Evolutionary conservation across 2,888 invertebrate species (phyloP).

Genomic region (Plebejus argus): DNA sequence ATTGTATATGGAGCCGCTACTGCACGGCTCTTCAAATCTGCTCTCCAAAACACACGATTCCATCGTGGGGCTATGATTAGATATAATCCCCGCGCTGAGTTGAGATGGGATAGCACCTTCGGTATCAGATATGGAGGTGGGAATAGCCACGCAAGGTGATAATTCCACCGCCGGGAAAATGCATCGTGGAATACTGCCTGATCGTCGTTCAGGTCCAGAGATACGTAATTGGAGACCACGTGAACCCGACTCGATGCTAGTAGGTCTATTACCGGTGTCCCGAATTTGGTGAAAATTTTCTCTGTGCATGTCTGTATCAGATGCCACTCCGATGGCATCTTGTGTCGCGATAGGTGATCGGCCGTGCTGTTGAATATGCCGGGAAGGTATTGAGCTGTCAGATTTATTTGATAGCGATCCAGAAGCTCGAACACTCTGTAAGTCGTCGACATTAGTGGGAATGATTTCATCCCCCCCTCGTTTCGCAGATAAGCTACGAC

Average conservation of each 20-base stretch:
- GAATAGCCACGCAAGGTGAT: constrained; percentile 41
- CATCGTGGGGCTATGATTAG: constrained; percentile 46
- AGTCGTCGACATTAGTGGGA: constrained; percentile 33
- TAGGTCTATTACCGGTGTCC: constrained; percentile 35
- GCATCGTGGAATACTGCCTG: constrained; percentile 40
- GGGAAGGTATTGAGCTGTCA: constrained; percentile 16
- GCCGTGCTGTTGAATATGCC: neutral
- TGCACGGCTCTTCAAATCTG: constrained; percentile 47
- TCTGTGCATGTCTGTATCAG: constrained; percentile 32
- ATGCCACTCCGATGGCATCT: constrained; percentile 42
- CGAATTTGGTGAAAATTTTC: constrained; percentile 30
- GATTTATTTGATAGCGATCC: neutral
- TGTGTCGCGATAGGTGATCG: neutral
- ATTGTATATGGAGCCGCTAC: constrained; percentile 38
- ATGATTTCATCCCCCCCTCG: constrained; percentile 48
- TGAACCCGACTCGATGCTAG: constrained; percentile 35
- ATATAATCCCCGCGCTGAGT: constrained; percentile 38
- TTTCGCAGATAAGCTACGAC: constrained; percentile 45
- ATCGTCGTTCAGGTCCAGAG: constrained; percentile 37
- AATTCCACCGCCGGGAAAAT: constrained; percentile 40
- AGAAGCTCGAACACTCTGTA: neutral
- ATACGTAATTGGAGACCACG: constrained; percentile 35
- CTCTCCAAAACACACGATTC: constrained; percentile 48
- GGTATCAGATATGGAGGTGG: constrained; percentile 38
- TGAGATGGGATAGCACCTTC: constrained; percentile 39